phyloP scores from a whole-genome alignment of 2,888 invertebrate species.

The Parochlus steinenii region DNA sequence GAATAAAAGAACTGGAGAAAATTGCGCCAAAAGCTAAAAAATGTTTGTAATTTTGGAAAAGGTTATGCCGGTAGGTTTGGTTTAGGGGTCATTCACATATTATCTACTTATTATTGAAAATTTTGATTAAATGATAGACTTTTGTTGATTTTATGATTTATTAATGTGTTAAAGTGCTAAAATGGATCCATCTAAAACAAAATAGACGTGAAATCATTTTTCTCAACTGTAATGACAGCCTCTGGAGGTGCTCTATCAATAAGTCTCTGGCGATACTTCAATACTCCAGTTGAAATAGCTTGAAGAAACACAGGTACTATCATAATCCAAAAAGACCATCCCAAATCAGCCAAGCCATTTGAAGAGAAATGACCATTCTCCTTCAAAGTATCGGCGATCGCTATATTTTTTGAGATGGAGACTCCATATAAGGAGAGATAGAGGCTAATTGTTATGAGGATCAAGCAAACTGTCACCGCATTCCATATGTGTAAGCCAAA shows the following conservation, averaged over 20 bases:
- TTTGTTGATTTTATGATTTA: no score
- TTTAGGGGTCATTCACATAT: no score
- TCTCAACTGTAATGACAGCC: constrained; percentile 16
- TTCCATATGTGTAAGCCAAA: constrained; percentile 45
- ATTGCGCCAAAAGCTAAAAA: no score
- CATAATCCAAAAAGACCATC: constrained; percentile 32
- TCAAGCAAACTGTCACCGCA: constrained; percentile 27
- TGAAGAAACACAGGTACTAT: constrained; percentile 17
- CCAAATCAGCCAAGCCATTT: constrained; percentile 24
- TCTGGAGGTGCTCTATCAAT: constrained; percentile 22
- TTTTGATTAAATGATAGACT: no score
- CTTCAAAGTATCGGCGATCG: constrained; percentile 26
- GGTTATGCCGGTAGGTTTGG: no score
- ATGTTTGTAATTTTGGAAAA: no score
- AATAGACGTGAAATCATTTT: constrained; percentile 15
- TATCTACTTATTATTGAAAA: no score
- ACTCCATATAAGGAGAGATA: constrained; percentile 28
- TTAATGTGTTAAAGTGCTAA: no score
- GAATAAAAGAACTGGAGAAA: no score
- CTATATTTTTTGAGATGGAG: constrained; percentile 24
- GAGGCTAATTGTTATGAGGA: constrained; percentile 23
- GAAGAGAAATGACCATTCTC: constrained; percentile 19
- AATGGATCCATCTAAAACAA: no score
- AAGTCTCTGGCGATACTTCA: constrained; percentile 24
- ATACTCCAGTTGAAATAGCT: constrained; percentile 21